Percentiles rank a stretch among this genome's conserved stretches.
These are phyloP conservation scores for Pteronotus mesoamericanus DNA, from an alignment of 2,797 vertebrate species.

Conservation along the genomic window DNA sequence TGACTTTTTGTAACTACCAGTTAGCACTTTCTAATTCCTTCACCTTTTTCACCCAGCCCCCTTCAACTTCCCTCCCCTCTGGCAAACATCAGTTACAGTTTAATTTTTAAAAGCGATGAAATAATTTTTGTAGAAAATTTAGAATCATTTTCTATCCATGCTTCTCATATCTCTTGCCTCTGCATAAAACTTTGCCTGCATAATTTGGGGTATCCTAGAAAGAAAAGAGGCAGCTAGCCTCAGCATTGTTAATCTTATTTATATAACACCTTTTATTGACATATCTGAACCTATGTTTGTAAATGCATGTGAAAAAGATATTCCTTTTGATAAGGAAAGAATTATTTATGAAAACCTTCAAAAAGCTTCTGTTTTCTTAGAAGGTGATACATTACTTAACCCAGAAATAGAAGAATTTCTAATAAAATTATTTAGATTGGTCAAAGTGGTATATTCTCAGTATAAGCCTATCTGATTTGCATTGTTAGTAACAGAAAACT, in stretches of 20 bases:
- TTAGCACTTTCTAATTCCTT: background rate
- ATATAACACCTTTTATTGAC: background rate
- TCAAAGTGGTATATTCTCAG: background rate
- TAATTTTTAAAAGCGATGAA: slow-evolving; percentile 1
- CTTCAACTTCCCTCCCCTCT: background rate
- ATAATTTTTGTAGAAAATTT: background rate
- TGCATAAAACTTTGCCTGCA: background rate
- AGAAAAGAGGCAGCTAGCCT: background rate
- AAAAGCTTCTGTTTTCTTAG: background rate
- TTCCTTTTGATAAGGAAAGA: background rate
- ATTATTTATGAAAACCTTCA: background rate
- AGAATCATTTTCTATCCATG: background rate
- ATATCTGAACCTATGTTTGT: background rate
- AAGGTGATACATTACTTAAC: background rate
- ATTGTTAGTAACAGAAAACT: background rate
- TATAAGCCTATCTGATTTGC: background rate
- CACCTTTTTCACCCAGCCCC: background rate
- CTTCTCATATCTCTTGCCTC: background rate
- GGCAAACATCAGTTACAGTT: background rate
- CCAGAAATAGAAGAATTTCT: background rate
- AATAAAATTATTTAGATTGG: slow-evolving; percentile 6
- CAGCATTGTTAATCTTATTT: background rate
- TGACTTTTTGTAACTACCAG: background rate
- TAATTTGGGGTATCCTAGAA: background rate
- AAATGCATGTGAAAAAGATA: background rate